These are phyloP conservation scores for Xyrichtys novacula DNA, from an alignment of 2,797 vertebrate species.

Conservation along the genomic window DNA sequence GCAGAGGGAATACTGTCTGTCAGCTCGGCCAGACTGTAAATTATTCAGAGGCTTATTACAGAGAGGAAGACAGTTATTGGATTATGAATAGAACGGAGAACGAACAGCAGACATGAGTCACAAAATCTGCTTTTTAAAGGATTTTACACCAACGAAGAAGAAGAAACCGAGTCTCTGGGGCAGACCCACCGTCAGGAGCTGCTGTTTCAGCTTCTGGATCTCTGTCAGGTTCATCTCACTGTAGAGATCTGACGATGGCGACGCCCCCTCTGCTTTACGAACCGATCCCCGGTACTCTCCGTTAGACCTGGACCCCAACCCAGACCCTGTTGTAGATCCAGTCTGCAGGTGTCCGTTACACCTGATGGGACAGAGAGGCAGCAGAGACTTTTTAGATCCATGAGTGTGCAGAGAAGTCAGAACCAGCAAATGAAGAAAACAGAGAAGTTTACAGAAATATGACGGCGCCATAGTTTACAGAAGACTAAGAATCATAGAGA, in stretches of 20 bases:
- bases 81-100: constrained; percentile 1
- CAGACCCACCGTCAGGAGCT: constrained; percentile 89
- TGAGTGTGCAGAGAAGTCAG: not conserved
- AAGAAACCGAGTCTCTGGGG: no score
- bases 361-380: constrained; percentile 35
- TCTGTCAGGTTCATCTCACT: constrained; percentile 96
- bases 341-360: constrained; percentile 79
- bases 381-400: not conserved
- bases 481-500: no score
- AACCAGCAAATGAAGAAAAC: not conserved
- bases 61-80: not conserved
- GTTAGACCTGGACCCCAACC: constrained; percentile 82
- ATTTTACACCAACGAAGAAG: not conserved
- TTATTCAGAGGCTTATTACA: constrained; percentile 43
- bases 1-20: constrained; percentile 34
- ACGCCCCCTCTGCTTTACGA: constrained; percentile 85
- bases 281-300: constrained; percentile 84
- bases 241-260: constrained; percentile 85
- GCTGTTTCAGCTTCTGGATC: constrained; percentile 96
- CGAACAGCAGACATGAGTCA: not conserved
- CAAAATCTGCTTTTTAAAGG: not conserved
- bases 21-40: constrained; percentile 40
- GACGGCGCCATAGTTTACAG: no score
- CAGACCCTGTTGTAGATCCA: constrained; percentile 77
- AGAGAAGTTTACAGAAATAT: no score